A percentile compares a stretch with the other conserved stretches of the same genome.
Conservation (phyloP, 1,140 invertebrate genomes). For the Rhagoletis pomonella region DNA sequence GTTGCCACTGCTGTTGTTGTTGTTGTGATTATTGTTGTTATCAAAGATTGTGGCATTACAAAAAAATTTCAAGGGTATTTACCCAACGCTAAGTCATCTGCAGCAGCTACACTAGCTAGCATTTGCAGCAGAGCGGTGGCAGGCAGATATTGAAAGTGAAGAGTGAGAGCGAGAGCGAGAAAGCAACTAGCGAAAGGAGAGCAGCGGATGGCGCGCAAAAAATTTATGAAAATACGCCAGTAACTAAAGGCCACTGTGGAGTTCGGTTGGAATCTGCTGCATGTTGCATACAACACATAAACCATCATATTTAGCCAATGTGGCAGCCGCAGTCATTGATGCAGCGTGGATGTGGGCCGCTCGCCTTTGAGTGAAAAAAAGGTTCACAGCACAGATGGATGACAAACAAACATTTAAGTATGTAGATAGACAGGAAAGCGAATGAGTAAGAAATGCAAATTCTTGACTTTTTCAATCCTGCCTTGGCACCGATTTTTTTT, state of each 20-base stretch:
- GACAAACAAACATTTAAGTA: neutral
- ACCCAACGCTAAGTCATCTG: slow-evolving; percentile 25
- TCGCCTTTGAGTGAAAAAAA: neutral
- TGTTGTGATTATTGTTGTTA: slow-evolving; percentile 5
- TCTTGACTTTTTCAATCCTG: neutral
- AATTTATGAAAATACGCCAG: neutral
- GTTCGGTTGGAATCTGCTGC: neutral
- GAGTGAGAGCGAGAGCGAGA: slow-evolving; percentile 20
- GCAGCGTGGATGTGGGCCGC: neutral
- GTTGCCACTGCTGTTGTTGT: neutral
- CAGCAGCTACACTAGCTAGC: neutral
- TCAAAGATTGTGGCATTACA: slow-evolving; percentile 33
- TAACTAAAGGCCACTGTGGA: neutral
- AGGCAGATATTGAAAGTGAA: slow-evolving; percentile 8
- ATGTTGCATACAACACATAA: neutral
- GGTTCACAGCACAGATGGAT: neutral
- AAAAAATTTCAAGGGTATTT: slow-evolving; percentile 52
- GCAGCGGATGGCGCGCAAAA: neutral
- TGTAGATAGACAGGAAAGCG: neutral
- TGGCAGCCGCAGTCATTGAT: neutral
- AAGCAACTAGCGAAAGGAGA: neutral
- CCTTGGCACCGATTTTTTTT: neutral
- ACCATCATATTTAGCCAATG: neutral
- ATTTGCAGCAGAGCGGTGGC: too few relatives aligned
- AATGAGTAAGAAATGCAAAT: neutral